A percentile compares a stretch with the other conserved stretches of the same genome.
Evolutionary conservation across 2,113 vertebrate genomes (phyloP).

Genomic region (Saimiri boliviensis): DNA sequence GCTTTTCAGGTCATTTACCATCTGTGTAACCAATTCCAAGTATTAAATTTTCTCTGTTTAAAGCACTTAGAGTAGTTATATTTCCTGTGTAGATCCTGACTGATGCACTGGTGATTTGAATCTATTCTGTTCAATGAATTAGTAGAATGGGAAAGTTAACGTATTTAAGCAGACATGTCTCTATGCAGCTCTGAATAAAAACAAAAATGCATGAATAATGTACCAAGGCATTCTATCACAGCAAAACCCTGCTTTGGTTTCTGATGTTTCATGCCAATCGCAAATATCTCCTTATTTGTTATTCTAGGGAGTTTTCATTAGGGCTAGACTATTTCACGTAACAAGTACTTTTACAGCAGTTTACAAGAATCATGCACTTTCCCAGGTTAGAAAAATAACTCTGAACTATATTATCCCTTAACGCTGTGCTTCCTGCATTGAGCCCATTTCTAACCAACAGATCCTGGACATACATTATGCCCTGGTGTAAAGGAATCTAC

Average conservation of each 20-base stretch:
- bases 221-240: neutral
- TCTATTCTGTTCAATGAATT: neutral
- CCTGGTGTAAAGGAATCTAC: neutral
- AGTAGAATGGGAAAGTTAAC: constrained; percentile 30
- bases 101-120: neutral
- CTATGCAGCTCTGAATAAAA: constrained; percentile 7
- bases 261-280: neutral
- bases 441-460: neutral
- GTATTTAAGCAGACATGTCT: constrained; percentile 11
- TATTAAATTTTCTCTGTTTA: neutral
- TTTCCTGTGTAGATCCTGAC: neutral
- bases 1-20: neutral
- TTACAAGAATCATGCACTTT: neutral
- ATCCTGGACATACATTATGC: neutral
- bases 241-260: neutral
- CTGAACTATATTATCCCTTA: neutral
- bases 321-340: neutral
- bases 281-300: neutral
- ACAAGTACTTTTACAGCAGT: neutral
- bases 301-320: constrained; percentile 29
- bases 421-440: neutral
- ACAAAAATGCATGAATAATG: constrained; percentile 23
- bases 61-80: neutral
- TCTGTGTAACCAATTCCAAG: neutral
- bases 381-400: neutral